These are phyloP conservation scores for Leuciscus waleckii DNA, from an alignment of 2,797 vertebrate species.

Conservation along the genomic window DNA sequence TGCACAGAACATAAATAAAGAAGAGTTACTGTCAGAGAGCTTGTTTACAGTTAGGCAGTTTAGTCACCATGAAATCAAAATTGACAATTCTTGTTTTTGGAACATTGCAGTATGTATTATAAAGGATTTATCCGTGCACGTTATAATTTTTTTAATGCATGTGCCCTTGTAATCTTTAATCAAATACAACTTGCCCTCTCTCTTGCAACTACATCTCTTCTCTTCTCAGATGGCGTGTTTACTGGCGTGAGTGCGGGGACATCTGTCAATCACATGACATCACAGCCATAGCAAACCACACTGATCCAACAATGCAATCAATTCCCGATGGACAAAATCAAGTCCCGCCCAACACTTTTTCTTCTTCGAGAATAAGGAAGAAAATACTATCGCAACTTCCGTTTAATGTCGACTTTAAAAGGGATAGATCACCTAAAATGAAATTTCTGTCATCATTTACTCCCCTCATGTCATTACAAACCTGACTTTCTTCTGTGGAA, in stretches of 20 bases:
- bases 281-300: not conserved
- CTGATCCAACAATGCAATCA: not conserved
- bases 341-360: not conserved
- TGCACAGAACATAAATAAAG: not conserved
- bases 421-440: not conserved
- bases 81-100: not conserved
- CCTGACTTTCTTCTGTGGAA: not conserved
- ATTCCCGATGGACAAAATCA: not conserved
- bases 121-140: not conserved
- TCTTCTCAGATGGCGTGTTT: not conserved
- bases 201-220: not conserved
- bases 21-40: not conserved
- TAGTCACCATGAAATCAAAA: not conserved
- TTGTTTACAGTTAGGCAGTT: not conserved
- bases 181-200: not conserved
- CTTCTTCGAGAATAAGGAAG: not conserved
- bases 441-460: not conserved
- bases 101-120: not conserved
- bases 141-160: not conserved
- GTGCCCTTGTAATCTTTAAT: not conserved
- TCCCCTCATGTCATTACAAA: too few relatives aligned
- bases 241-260: fast-evolving
- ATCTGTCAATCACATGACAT: not conserved
- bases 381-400: not conserved
- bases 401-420: not conserved